Evolutionary conservation across 2,888 invertebrate genomes (phyloP).

Genomic region (Proisotoma minuta): DNA sequence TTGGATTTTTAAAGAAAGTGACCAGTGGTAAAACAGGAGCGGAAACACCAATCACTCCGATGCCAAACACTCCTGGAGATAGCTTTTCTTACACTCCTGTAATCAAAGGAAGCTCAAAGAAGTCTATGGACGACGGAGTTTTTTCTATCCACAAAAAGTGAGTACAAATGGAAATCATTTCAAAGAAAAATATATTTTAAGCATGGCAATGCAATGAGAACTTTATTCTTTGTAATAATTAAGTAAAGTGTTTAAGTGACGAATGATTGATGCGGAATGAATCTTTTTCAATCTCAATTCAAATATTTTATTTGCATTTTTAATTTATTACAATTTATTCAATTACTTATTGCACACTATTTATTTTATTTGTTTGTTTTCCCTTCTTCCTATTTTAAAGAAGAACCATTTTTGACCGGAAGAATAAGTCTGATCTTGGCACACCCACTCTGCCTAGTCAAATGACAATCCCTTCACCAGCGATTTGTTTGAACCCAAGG

Average conservation of each 20-base stretch:
- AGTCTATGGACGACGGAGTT: constrained; percentile 17
- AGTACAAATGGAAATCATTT: constrained; percentile 5
- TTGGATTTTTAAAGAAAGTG: constrained; percentile 39
- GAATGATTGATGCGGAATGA: no score
- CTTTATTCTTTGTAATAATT: no score
- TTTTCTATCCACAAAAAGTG: constrained; percentile 34
- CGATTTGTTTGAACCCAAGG: constrained; percentile 44
- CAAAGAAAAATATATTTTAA: neutral
- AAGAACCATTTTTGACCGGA: constrained; percentile 41
- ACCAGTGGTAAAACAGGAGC: constrained; percentile 19
- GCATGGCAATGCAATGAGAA: no score
- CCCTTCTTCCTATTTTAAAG: constrained; percentile 22
- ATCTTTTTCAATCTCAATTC: no score
- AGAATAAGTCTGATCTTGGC: constrained; percentile 29
- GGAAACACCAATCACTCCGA: constrained; percentile 20
- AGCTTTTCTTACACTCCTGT: constrained; percentile 34
- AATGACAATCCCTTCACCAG: constrained; percentile 41
- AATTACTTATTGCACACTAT: constrained; percentile 1
- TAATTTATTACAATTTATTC: constrained; percentile 14
- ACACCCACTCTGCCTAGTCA: constrained; percentile 32
- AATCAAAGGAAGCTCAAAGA: constrained; percentile 31
- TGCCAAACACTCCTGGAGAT: constrained; percentile 27
- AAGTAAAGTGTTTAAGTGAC: neutral
- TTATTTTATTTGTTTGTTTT: constrained; percentile 15
- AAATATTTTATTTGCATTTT: constrained; percentile 14